Evolutionary conservation across 2,888 invertebrate species (phyloP), one percentile per base, ranked within the genome.

Genomic region (Colostygia pectinataria): DNA sequence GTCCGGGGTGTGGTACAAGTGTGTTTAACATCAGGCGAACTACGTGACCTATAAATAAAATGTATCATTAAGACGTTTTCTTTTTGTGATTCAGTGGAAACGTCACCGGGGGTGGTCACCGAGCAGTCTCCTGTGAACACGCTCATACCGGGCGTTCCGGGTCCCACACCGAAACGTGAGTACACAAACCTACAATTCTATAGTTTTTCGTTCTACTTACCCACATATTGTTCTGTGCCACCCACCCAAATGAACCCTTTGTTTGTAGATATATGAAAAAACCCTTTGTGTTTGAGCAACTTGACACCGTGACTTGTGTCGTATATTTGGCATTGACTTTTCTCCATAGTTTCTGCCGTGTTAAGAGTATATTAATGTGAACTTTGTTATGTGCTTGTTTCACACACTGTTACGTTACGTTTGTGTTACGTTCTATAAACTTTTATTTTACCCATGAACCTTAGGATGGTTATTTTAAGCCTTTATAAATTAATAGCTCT

Each of bases 121-220:
- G 63, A 66, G 43, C 81, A 80, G 59, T 80, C 83, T 48, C 78
- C 80, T 28, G 62, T 79, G 57, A 71, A 59, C 57, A 63, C 78
- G 23, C 68, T 73, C 31, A 65, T 71, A 45, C 61, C 71, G 14
- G 63, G 59, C 43, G 56, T 61, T 50, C 62, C 62, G 53, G 74
- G 74, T 57, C 75, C 78, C 10, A 61, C 75, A 42, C 65, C 68
- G 61, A 83, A 80, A 82, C 81, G 86, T 87, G 66, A 82, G 86
- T 83, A 68, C 29, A 41, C 42, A 42, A 12, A 48, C 23, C 31
- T 44, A 50, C 25, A 33, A 15, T 42, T 31, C 31, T 46, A 32
- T 40, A 24, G 39, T 32, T 42, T 47, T 53, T 38, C 52, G 50
- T 48, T 46, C 27, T 47, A 57, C 40, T 45, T 41, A 43, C 45